These are phyloP conservation scores for Alcedo quadribrachys DNA, from an alignment of 2,797 vertebrate genomes.

Conservation along the genomic window DNA sequence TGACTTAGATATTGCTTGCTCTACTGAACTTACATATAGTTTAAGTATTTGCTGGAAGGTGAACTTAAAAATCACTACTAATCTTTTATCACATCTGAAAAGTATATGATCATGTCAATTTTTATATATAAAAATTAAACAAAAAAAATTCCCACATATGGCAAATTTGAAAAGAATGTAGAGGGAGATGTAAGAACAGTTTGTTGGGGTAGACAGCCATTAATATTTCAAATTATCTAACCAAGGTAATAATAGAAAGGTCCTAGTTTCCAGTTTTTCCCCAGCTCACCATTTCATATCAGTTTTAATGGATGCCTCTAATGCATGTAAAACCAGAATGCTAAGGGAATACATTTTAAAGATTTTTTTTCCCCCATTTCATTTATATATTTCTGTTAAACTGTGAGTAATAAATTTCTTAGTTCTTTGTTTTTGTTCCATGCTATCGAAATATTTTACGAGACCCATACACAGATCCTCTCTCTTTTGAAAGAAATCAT, in stretches of 20 bases:
- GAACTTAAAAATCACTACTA: neutral
- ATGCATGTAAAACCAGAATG: neutral
- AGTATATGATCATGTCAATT: neutral
- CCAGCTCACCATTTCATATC: neutral
- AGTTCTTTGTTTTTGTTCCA: slow-evolving; percentile 8
- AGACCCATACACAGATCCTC: slow-evolving; percentile 18
- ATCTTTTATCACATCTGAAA: neutral
- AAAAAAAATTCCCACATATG: neutral
- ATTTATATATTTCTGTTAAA: slow-evolving; percentile 40
- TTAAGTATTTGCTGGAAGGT: neutral
- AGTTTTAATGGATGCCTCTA: neutral
- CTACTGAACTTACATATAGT: neutral
- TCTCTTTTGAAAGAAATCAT: slow-evolving; percentile 40
- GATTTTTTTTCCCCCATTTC: neutral
- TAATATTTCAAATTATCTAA: slow-evolving; percentile 50
- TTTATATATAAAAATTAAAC: neutral
- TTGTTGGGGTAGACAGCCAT: neutral
- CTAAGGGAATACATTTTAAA: neutral
- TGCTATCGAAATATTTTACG: slow-evolving; percentile 53
- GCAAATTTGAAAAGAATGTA: neutral
- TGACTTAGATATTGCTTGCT: neutral
- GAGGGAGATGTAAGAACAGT: neutral
- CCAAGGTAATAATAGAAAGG: neutral
- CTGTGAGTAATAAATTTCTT: neutral
- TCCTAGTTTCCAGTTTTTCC: slow-evolving; percentile 7